Percentiles rank a stretch among this genome's conserved stretches.
Evolutionary conservation across 2,113 vertebrate genomes (phyloP).

Genomic region (Lycaon pictus): DNA sequence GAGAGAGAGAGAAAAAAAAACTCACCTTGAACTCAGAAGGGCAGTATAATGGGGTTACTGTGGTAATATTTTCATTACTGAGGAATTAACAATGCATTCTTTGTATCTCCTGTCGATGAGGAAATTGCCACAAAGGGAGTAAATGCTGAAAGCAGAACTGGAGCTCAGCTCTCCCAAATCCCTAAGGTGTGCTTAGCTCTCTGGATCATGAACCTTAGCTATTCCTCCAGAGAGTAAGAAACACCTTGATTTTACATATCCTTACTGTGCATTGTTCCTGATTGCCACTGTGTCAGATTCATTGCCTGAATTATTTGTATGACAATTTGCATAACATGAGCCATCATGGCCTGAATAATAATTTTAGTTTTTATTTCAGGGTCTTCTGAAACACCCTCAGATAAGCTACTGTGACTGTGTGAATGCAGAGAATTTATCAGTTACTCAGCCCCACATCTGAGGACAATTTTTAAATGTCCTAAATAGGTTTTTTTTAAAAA

Average conservation of each 20-base stretch:
- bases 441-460: background rate
- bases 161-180: background rate
- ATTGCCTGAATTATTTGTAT: constrained; percentile 58
- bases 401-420: background rate
- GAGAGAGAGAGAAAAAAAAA: background rate
- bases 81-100: constrained; percentile 52
- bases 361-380: constrained; percentile 32
- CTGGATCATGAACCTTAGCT: background rate
- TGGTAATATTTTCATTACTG: constrained; percentile 50
- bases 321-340: constrained; percentile 63
- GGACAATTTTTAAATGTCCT: background rate
- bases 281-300: constrained; percentile 19
- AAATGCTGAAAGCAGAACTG: background rate
- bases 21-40: constrained; percentile 51
- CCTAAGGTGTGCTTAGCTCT: constrained; percentile 41
- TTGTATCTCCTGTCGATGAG: background rate
- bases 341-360: constrained; percentile 35
- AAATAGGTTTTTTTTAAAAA: background rate
- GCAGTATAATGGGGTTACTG: background rate
- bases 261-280: constrained; percentile 40
- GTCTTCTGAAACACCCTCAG: constrained; percentile 42
- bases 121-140: constrained; percentile 54
- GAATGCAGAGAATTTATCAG: constrained; percentile 55
- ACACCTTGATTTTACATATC: constrained; percentile 66
- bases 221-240: constrained; percentile 12